Evolutionary conservation across 2,113 vertebrate genomes (phyloP), one percentile per base, ranked within the genome.

Genomic region (Centrocercus urophasianus): DNA sequence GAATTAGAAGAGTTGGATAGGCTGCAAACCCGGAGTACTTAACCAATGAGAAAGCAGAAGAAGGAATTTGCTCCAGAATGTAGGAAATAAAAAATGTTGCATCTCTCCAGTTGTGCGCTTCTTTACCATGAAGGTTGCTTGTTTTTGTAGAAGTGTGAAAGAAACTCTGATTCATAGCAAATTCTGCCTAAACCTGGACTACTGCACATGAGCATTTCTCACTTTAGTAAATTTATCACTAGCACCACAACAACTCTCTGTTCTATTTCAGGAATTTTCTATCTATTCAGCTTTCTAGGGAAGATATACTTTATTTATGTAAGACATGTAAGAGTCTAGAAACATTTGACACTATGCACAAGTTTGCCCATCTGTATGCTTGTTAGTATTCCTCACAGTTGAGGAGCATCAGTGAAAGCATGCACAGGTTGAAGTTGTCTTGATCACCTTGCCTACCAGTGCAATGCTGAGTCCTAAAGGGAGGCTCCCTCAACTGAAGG

Each of bases 181-280:
- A 52, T 52, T 52, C 50, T 15, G 50, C 50, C 25, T 14, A 13
- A 27, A 8, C 24, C 50, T 52, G 25, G 13, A 28, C 48, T 50
- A 50, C 13, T 27, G 50, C 25, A 54, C 50, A 28, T 28, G 14
- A 54, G 14, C 50, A 54, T 8, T 54, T 54, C 50, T 54, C 25
- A 54, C 50, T 27, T 54, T 5, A 80, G 82, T 59, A 64, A 73
- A 94, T 92, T 94, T 93, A 94, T 59, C 56, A 21, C 19, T n/a
- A 59, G 74, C 74, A 85, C 63, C 60, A 77, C 82, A 78, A 94
- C 63, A 91, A 74, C 32, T 76, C 6, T 47, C 77, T 83, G 78
- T 65, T 80, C 2, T 27, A 27, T 52, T 27, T 25, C 22, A 78
- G 76, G 56, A 57, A 17, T 74, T 21, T 86, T 78, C 10, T 65